Conservation (phyloP, 2,797 vertebrate species). For the Mus minutoides region DNA sequence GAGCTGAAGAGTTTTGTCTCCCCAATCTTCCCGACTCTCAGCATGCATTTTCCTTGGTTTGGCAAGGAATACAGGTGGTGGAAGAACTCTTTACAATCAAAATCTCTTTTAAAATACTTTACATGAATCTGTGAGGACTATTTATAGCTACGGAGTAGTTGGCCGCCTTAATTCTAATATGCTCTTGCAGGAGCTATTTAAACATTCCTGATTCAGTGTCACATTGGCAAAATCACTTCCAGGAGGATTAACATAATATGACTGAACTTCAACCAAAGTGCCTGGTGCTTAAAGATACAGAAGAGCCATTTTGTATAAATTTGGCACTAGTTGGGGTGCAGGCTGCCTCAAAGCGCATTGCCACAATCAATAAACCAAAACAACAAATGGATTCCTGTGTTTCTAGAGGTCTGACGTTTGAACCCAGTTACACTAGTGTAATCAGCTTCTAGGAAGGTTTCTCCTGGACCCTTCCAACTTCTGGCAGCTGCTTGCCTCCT, state of each 20-base stretch:
- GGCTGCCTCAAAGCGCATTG: neutral
- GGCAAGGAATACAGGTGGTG: neutral
- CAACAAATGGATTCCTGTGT: neutral
- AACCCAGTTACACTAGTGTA: neutral
- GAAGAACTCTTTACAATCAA: slow-evolving; percentile 21
- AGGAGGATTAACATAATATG: neutral
- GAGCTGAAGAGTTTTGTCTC: neutral
- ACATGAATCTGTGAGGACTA: neutral
- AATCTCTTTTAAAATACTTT: slow-evolving; percentile 8
- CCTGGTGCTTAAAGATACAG: neutral
- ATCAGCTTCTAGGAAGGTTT: neutral
- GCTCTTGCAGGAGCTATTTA: neutral
- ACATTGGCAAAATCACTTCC: neutral
- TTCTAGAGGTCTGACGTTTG: neutral
- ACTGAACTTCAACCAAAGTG: neutral
- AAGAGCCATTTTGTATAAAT: slow-evolving; percentile 4
- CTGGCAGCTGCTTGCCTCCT: neutral
- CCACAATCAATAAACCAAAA: neutral
- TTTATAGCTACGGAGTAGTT: neutral
- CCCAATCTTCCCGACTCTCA: neutral
- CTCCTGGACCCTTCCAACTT: neutral
- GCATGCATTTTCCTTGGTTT: neutral
- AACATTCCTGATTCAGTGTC: neutral
- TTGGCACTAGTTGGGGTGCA: too few species aligned
- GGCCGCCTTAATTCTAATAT: neutral